Base-by-base conservation (phyloP, 2,888 invertebrate species). In the Stegophylla sp. region DNA sequence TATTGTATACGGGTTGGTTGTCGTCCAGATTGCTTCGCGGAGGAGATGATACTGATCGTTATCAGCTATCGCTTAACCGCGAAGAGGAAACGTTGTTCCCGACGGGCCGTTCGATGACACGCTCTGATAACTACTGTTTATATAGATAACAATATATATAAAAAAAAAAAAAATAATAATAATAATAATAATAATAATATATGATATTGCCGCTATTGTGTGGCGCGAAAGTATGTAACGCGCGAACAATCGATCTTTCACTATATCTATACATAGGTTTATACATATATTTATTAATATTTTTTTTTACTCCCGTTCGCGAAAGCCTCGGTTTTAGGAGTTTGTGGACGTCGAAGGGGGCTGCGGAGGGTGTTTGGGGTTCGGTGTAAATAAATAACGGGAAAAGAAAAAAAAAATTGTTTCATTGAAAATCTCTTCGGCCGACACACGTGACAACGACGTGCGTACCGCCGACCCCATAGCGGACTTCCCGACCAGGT, bases 61-160 rank as follows among this genome's bases (percentile, higher is more conserved):
- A 73, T 61, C 59, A 9, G 23, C 2, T 73, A 73, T 61, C 59
- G 10, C 53, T 17, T n/a, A n/a, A n/a, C 51, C 51, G 56, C 59
- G n/a, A n/a, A 59, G 45, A n/a, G 69, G 69, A 51, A 51, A 51
- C 69, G 69, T 20, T 69, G 69, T 61, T 12, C 74, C 61, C 63
- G 63, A n/a, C 26, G 51, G 53, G 41, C 26, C 53, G 66, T 9
- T 26, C 15, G 66, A 76, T 15, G 75, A 34, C 75, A 76, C 75
- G 75, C 66, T 64, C 28, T 5, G 75, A 76, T 76, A 76, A 17
- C 41, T 9, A 2, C 23, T 13, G 45, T 20, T 43, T 20, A 56
- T n/a, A 34, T 7, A 34, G 34, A 34, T 34, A 34, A 34, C 7
- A 34, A 34, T 34, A 34, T 34, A 34, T 5, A n/a, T n/a, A n/a